Conservation (phyloP, 2,797 vertebrate species). For the Otolemur crassicaudatus region DNA sequence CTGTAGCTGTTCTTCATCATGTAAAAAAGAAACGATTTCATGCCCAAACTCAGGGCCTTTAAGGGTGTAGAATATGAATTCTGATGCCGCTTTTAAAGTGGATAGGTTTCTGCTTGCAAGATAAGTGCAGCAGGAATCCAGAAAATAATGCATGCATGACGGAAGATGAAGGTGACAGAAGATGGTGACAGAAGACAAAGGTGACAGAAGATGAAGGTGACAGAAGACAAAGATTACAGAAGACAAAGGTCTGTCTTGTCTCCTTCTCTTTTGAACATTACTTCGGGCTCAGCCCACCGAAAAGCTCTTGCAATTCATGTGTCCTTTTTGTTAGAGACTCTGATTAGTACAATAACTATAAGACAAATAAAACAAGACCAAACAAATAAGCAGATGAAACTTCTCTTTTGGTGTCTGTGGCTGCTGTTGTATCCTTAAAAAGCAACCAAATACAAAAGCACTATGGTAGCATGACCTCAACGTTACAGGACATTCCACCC, state of each 20-base stretch:
- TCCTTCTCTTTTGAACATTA: not conserved
- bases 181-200: no score
- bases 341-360: not conserved
- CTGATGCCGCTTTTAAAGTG: not conserved
- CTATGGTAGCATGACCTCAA: not conserved
- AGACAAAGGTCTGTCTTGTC: no score
- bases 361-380: constrained; percentile 6
- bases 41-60: not conserved
- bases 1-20: not conserved
- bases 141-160: not conserved
- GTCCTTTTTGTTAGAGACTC: not conserved
- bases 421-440: constrained; percentile 6
- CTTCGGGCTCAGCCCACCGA: not conserved
- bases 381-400: constrained; percentile 7
- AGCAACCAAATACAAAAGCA: not conserved
- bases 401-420: not conserved
- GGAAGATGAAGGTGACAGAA: not conserved
- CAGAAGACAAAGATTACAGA: no score
- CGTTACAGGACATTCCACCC: not conserved
- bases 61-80: not conserved
- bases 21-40: not conserved
- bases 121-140: not conserved
- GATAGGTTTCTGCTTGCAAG: not conserved
- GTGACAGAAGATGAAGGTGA: no score
- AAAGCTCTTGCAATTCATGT: not conserved